Base-by-base conservation (phyloP, 1,140 invertebrate genomes). In the Mamestra configurata region DNA sequence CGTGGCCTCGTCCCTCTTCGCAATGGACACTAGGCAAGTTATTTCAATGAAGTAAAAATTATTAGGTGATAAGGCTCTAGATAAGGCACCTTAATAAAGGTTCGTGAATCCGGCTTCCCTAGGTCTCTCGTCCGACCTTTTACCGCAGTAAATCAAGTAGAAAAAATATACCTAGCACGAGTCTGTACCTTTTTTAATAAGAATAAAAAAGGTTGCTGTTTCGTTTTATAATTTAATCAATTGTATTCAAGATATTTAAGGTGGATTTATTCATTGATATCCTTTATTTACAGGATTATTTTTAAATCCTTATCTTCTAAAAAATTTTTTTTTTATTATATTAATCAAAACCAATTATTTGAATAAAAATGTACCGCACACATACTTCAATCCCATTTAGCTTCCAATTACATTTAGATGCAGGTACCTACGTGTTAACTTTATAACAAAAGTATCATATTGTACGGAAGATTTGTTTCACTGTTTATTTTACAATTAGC, bases 11-110 rank as follows among this genome's bases (percentile, higher is more conserved):
- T 84, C 82, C 7, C 55, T 85, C 64, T 53, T 76, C 79, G 82
- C 66, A 51, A 94, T 93, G 93, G 90, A 93, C 61, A 89, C 89
- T 73, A 92, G 92, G 93, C 83, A 88, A 89, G 88, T 90, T 49
- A 20, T 59, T 43, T 57, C n/a, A 24, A 37, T 64, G 7, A 59
- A 64, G 13, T 64, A 18, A 64, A 31, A 49, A 64, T 37, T 18
- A 37, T n/a, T 64, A 55, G n/a, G 10, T 61, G 57, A 61, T 61
- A 61, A 61, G 57, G 57, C 27, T 61, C 35, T 35, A 35, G 31
- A 64, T 37, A 64, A 64, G 4, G n/a, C 31, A 40, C 8, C 59
- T 64, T 20, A 10, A 40, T 40, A 20, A 64, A 10, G 18, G 35
- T 20, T 20, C 31, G 31, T 40, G 11, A 40, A 64, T 64, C 35